Conservation (phyloP, 1,140 invertebrate genomes). For the Popillia japonica region DNA sequence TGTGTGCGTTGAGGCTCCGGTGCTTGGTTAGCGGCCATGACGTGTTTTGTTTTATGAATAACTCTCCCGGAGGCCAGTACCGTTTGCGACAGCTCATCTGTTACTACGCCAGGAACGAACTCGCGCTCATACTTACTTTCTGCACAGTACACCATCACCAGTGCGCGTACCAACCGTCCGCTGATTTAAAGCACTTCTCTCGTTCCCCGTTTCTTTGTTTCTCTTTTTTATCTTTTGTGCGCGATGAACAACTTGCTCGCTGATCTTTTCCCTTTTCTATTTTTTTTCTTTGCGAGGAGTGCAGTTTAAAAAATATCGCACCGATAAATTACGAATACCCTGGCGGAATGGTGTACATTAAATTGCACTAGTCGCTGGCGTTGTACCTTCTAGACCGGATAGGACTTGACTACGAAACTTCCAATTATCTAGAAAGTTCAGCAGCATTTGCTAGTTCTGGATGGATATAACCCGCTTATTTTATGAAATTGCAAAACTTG, state of each 20-base stretch:
- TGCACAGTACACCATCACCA: slow-evolving; percentile 42
- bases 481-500: background rate
- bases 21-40: slow-evolving; percentile 46
- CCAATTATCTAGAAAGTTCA: background rate
- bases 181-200: slow-evolving; percentile 25
- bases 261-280: slow-evolving; percentile 35
- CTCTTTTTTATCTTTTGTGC: background rate
- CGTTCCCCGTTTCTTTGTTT: background rate
- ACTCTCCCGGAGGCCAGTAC: slow-evolving; percentile 46
- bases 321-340: slow-evolving; percentile 30
- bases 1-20: slow-evolving; percentile 6
- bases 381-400: background rate
- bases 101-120: slow-evolving; percentile 40
- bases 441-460: background rate
- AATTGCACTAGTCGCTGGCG: background rate
- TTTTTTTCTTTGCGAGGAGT: background rate
- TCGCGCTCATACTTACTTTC: slow-evolving; percentile 37
- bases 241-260: slow-evolving; percentile 25
- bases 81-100: slow-evolving; percentile 49
- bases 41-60: slow-evolving; percentile 51
- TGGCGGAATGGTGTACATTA: slow-evolving; percentile 19
- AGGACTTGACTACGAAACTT: background rate
- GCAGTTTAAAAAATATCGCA: slow-evolving; percentile 19
- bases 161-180: background rate
- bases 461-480: background rate